Evolutionary conservation across 2,797 vertebrate species (phyloP).

Genomic region (Squalus acanthias): DNA sequence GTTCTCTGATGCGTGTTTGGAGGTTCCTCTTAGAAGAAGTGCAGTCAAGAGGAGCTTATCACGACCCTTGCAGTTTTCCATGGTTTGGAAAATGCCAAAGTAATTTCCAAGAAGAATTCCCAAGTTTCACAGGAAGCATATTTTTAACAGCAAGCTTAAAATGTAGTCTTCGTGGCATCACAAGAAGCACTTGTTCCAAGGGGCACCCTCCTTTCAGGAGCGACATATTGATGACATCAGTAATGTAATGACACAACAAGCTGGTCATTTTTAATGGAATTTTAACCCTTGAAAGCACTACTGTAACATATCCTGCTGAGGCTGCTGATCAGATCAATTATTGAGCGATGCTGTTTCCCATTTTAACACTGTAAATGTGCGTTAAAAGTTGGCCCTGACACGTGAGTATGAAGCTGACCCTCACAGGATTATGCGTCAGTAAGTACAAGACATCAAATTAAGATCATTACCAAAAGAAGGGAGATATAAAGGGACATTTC

Average conservation of each 20-base stretch:
- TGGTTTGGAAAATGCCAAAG: too few relatives aligned
- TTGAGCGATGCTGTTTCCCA: neutral
- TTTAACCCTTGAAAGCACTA: neutral
- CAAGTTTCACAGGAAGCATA: too few relatives aligned
- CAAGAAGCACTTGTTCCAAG: constrained; percentile 52
- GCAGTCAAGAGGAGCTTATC: neutral
- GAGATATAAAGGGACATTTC: neutral
- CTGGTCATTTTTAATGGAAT: neutral
- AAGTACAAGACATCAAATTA: neutral
- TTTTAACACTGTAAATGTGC: neutral
- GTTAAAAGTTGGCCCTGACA: neutral
- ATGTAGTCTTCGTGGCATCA: constrained; percentile 63
- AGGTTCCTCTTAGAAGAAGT: neutral
- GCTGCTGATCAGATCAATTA: neutral
- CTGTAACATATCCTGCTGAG: neutral
- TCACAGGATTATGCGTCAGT: neutral
- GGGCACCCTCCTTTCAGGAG: neutral
- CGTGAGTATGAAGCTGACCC: neutral
- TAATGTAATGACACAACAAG: neutral
- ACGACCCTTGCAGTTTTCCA: too few relatives aligned
- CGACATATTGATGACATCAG: neutral
- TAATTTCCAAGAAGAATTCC: too few relatives aligned
- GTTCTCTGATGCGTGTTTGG: neutral
- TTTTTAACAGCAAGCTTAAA: constrained; percentile 51
- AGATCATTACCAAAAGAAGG: neutral